phyloP scores from a whole-genome alignment of 2,113 vertebrate species.

The Puffinus mauretanicus region DNA sequence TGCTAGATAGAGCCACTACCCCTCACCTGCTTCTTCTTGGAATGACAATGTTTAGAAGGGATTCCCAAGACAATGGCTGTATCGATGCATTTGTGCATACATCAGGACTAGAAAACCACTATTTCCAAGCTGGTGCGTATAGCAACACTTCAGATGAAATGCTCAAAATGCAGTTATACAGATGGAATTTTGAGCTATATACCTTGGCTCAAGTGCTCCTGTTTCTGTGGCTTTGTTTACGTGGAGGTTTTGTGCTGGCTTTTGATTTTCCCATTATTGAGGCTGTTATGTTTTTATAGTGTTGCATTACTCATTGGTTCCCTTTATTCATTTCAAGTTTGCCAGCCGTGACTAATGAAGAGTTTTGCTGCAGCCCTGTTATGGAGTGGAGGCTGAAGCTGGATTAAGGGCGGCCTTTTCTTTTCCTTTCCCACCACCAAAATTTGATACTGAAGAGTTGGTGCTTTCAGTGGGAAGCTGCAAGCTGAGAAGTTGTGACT shows the following conservation, averaged over 20 bases:
- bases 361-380: neutral
- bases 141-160: neutral
- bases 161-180: neutral
- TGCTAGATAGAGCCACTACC: neutral
- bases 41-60: neutral
- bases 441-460: too few relatives aligned
- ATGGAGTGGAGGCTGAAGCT: neutral
- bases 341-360: slow-evolving; percentile 10
- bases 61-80: neutral
- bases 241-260: neutral
- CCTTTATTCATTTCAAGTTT: neutral
- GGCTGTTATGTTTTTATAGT: neutral
- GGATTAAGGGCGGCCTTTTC: neutral
- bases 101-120: neutral
- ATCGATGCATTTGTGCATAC: neutral
- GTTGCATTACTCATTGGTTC: neutral
- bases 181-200: neutral
- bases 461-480: neutral
- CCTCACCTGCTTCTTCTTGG: slow-evolving; percentile 4
- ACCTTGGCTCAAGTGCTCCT: neutral
- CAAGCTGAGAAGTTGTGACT: neutral
- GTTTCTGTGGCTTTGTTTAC: neutral
- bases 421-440: neutral
- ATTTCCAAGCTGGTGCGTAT: neutral
- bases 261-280: neutral